A percentile compares a stretch with the other conserved stretches of the same genome.
phyloP scores from a whole-genome alignment of 2,797 vertebrate species.

The Aphelocoma californica region DNA sequence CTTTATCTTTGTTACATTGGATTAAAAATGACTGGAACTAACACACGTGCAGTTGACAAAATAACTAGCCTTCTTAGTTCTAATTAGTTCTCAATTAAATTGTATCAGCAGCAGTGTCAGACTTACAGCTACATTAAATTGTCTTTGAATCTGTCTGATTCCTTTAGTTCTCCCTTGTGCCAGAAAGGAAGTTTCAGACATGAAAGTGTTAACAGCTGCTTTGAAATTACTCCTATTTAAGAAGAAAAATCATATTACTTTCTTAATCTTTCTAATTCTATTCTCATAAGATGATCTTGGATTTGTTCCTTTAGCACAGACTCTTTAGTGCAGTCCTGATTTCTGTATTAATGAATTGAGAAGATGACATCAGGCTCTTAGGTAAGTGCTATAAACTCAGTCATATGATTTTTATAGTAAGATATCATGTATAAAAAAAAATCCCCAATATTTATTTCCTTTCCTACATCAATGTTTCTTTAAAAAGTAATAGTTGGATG shows the following conservation, averaged over 20 bases:
- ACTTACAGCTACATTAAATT: not conserved
- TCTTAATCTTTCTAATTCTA: slow-evolving; percentile 76
- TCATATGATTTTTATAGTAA: slow-evolving; percentile 60
- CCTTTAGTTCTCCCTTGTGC: slow-evolving; percentile 1
- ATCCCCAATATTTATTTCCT: slow-evolving; percentile 42
- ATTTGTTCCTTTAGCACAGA: slow-evolving; percentile 72
- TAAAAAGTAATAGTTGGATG: slow-evolving; percentile 45
- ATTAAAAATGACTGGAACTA: slow-evolving; percentile 69
- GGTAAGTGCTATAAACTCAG: slow-evolving; percentile 68
- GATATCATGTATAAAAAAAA: slow-evolving; percentile 49
- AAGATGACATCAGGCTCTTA: slow-evolving; percentile 71
- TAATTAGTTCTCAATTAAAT: slow-evolving; percentile 66
- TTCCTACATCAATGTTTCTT: slow-evolving; percentile 44
- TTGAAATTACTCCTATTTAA: slow-evolving; percentile 72
- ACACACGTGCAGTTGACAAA: slow-evolving; percentile 53
- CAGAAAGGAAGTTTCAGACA: slow-evolving; percentile 49
- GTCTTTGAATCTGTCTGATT: slow-evolving; percentile 43
- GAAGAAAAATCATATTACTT: slow-evolving; percentile 72
- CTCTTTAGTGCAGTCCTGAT: slow-evolving; percentile 62
- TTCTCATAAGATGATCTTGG: slow-evolving; percentile 73
- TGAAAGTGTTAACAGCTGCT: slow-evolving; percentile 66
- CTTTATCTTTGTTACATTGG: slow-evolving; percentile 23
- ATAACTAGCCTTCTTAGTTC: slow-evolving; percentile 53
- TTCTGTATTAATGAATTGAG: slow-evolving; percentile 73
- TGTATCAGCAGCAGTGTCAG: slow-evolving; percentile 20